phyloP scores from a whole-genome alignment of 2,888 invertebrate species.

The Lathronympha strigana region DNA sequence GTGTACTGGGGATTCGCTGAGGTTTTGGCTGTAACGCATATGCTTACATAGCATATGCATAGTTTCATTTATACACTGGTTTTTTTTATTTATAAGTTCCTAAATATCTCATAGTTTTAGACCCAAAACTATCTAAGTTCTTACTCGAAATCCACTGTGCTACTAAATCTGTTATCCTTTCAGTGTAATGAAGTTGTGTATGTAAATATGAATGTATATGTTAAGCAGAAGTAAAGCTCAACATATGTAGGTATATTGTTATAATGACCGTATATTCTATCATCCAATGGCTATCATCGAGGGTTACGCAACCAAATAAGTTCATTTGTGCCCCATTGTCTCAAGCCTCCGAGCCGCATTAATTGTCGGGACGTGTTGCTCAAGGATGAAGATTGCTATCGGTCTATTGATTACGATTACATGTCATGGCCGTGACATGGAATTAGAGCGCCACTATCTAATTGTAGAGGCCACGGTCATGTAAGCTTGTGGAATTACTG shows the following conservation, averaged over 20 bases:
- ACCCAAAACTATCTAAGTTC: too few species aligned
- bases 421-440: conserved; percentile 40
- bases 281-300: conserved; percentile 15
- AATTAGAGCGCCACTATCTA: conserved; percentile 31
- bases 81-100: too few species aligned
- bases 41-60: too few species aligned
- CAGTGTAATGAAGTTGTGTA: too few species aligned
- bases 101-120: too few species aligned
- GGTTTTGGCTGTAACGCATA: too few species aligned
- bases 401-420: conserved; percentile 44
- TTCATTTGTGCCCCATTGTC: conserved; percentile 74
- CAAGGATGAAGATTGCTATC: conserved; percentile 59
- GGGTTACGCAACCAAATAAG: conserved; percentile 55
- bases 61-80: too few species aligned
- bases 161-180: too few species aligned
- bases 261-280: not conserved
- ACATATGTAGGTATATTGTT: not conserved
- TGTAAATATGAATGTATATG: too few species aligned
- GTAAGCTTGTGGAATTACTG: conserved; percentile 10
- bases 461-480: conserved; percentile 27
- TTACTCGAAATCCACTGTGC: too few species aligned
- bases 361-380: conserved; percentile 46
- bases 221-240: too few species aligned
- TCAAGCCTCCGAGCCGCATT: conserved; percentile 51
- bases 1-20: too few species aligned